Evolutionary conservation across 2,888 invertebrate genomes (phyloP).

Genomic region (Escarpia spicata): DNA sequence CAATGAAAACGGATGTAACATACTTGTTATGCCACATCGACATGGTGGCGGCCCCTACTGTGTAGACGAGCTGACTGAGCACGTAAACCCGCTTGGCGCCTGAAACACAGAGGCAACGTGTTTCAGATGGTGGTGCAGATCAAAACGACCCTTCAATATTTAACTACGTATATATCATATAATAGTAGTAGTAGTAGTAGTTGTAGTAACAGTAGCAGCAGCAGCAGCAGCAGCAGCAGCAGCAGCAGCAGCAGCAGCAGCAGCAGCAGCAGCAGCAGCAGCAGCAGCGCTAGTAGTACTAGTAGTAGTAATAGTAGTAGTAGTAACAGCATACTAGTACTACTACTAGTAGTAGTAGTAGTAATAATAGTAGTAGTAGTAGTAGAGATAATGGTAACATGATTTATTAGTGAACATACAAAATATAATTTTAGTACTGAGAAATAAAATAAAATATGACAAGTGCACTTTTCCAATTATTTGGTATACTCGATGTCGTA

Average conservation of each 20-base stretch:
- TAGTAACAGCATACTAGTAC: no score
- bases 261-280: not conserved
- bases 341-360: no score
- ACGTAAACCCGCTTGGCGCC: constrained; percentile 87
- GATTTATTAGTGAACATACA: no score
- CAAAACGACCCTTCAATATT: not conserved
- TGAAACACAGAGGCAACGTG: constrained; percentile 59
- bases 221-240: not conserved
- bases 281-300: no score
- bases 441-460: no score
- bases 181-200: not conserved
- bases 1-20: not conserved
- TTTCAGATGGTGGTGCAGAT: not conserved
- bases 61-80: constrained; percentile 87
- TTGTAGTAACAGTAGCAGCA: not conserved
- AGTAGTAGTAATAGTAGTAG: no score
- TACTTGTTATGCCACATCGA: constrained; percentile 71
- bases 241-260: not conserved
- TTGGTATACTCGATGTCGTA: no score
- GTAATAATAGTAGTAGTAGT: no score
- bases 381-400: no score
- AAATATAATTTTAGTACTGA: no score
- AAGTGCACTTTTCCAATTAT: no score
- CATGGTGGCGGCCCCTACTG: constrained; percentile 88
- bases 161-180: not conserved